Percentiles rank a stretch among this genome's conserved stretches.
These are phyloP conservation scores for Nanorana parkeri DNA, from an alignment of 2,113 vertebrate genomes.

Conservation along the genomic window DNA sequence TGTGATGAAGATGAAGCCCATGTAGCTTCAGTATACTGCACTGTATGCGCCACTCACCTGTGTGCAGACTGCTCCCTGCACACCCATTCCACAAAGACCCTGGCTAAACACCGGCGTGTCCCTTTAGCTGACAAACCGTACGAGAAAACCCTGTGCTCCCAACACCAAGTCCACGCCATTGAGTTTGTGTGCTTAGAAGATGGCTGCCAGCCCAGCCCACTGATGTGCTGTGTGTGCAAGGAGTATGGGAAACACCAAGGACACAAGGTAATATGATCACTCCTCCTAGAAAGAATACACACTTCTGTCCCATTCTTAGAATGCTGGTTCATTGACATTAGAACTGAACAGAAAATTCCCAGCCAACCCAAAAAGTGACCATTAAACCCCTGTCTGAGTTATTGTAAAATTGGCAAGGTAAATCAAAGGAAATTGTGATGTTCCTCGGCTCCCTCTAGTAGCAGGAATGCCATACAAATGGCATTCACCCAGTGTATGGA, in stretches of 20 bases:
- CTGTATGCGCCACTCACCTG: constrained; percentile 95
- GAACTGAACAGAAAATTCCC: too few species aligned
- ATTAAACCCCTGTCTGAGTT: too few species aligned
- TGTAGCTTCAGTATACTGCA: constrained; percentile 93
- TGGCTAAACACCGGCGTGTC: constrained; percentile 93
- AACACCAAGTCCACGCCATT: constrained; percentile 97
- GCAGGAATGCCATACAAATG: too few species aligned
- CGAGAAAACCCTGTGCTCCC: constrained; percentile 94
- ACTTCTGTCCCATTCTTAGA: too few species aligned
- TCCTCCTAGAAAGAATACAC: background rate
- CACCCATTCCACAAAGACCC: constrained; percentile 95
- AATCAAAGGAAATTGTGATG: too few species aligned
- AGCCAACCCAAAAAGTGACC: too few species aligned
- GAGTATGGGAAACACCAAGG: constrained; percentile 98
- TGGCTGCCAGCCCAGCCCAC: constrained; percentile 86
- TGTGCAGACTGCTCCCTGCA: constrained; percentile 94
- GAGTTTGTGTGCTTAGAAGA: constrained; percentile 98
- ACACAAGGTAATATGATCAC: constrained; percentile 84
- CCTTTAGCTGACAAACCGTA: constrained; percentile 97
- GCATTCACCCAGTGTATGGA: too few species aligned
- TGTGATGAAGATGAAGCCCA: constrained; percentile 97
- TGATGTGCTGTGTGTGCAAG: constrained; percentile 99
- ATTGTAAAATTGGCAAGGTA: too few species aligned
- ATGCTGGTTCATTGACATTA: too few species aligned
- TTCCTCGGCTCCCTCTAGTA: too few species aligned